phyloP scores from a whole-genome alignment of 1,140 invertebrate species.

The Trissolcus basalis region DNA sequence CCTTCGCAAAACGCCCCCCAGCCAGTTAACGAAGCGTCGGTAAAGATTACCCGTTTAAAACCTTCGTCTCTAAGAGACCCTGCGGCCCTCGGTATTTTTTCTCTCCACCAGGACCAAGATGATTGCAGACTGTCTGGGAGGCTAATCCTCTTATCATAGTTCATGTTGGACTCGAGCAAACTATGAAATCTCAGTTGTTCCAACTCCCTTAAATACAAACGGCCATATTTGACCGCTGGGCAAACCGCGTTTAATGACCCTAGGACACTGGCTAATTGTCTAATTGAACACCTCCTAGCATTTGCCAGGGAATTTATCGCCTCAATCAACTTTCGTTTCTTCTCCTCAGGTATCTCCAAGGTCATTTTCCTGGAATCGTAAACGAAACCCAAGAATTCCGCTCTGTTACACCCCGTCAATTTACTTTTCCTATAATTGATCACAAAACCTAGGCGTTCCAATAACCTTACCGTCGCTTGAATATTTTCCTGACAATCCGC shows the following conservation, averaged over 20 bases:
- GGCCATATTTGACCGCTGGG: not conserved
- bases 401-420: not conserved
- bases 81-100: not conserved
- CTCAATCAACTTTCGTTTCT: too few species aligned
- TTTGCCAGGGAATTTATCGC: too few species aligned
- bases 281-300: not conserved
- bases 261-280: not conserved
- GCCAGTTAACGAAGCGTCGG: slow-evolving; percentile 3
- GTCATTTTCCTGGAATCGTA: not conserved
- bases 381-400: not conserved
- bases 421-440: not conserved
- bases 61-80: not conserved
- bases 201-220: not conserved
- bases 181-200: not conserved
- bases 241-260: not conserved
- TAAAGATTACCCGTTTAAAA: not conserved
- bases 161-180: not conserved
- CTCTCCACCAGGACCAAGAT: slow-evolving; percentile 9
- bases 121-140: not conserved
- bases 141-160: not conserved
- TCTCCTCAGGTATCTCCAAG: too few species aligned
- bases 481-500: not conserved
- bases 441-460: not conserved
- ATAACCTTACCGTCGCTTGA: not conserved
- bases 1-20: slow-evolving; percentile 10